Percentiles rank a stretch among this genome's conserved stretches.
phyloP scores from a whole-genome alignment of 2,888 invertebrate genomes.

The Drosophila cognata region DNA sequence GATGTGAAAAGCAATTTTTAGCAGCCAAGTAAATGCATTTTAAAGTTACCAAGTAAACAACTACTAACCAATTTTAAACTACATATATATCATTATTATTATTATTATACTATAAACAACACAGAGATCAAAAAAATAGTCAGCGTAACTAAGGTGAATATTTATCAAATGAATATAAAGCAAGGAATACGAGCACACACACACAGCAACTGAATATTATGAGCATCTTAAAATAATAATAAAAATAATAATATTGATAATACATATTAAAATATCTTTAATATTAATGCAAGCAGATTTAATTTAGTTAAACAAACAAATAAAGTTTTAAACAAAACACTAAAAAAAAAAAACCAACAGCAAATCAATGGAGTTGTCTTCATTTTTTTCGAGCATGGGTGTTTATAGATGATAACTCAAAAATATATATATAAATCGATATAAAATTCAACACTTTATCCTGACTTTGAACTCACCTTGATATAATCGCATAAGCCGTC shows the following conservation, averaged over 20 bases:
- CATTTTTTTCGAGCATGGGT: not conserved
- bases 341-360: slow-evolving; percentile 31
- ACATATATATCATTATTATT: slow-evolving; percentile 33
- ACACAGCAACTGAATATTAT: slow-evolving; percentile 32
- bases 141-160: slow-evolving; percentile 60
- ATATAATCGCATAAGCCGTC: slow-evolving; percentile 98
- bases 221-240: slow-evolving; percentile 29
- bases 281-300: slow-evolving; percentile 66
- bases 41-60: slow-evolving; percentile 62
- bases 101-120: slow-evolving; percentile 17
- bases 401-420: not conserved
- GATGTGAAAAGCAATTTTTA: slow-evolving; percentile 54
- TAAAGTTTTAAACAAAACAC: slow-evolving; percentile 74
- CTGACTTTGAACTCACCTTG: slow-evolving; percentile 87
- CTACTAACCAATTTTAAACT: slow-evolving; percentile 70
- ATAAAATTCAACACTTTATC: not conserved
- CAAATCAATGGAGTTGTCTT: not conserved
- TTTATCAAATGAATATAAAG: slow-evolving; percentile 16
- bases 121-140: slow-evolving; percentile 58
- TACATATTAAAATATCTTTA: slow-evolving; percentile 59
- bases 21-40: slow-evolving; percentile 76
- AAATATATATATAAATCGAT: not conserved
- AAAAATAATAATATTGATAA: slow-evolving; percentile 37
- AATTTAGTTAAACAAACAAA: slow-evolving; percentile 70
- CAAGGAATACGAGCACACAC: slow-evolving; percentile 20